phyloP scores from a whole-genome alignment of 1,140 invertebrate genomes.

The Drosophila repleta region DNA sequence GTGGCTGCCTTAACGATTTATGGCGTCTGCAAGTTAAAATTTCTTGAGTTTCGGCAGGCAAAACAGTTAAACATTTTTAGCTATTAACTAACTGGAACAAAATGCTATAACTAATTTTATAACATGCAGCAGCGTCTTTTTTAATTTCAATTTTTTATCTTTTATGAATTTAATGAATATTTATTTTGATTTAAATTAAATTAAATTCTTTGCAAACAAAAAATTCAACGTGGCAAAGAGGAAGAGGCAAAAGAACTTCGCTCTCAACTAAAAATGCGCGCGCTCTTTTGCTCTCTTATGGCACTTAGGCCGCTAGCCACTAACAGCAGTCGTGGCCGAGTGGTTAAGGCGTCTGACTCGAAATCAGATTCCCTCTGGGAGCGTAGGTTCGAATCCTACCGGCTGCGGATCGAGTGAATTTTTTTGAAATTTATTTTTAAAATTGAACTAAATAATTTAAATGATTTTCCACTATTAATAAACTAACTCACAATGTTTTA shows the following conservation, averaged over 20 bases:
- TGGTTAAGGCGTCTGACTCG: constrained; percentile 94
- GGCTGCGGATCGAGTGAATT: constrained; percentile 86
- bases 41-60: constrained; percentile 4
- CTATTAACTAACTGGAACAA: not conserved
- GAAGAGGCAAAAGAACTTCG: not conserved
- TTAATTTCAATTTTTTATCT: not conserved
- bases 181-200: not conserved
- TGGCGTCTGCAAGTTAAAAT: constrained; percentile 35
- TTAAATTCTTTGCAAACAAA: not conserved
- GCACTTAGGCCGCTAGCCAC: not conserved
- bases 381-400: constrained; percentile 94
- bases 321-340: constrained; percentile 87
- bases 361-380: constrained; percentile 94
- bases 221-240: constrained; percentile 36
- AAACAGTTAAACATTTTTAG: not conserved
- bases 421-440: not conserved
- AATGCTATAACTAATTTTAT: not conserved
- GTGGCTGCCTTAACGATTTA: constrained; percentile 39
- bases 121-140: constrained; percentile 2
- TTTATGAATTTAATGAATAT: not conserved
- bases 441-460: not conserved
- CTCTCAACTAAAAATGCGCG: not conserved
- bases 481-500: not conserved
- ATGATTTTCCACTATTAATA: not conserved
- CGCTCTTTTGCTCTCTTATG: constrained; percentile 11